Conservation (phyloP, 1,140 invertebrate genomes). For the Drosophila parabipectinata region DNA sequence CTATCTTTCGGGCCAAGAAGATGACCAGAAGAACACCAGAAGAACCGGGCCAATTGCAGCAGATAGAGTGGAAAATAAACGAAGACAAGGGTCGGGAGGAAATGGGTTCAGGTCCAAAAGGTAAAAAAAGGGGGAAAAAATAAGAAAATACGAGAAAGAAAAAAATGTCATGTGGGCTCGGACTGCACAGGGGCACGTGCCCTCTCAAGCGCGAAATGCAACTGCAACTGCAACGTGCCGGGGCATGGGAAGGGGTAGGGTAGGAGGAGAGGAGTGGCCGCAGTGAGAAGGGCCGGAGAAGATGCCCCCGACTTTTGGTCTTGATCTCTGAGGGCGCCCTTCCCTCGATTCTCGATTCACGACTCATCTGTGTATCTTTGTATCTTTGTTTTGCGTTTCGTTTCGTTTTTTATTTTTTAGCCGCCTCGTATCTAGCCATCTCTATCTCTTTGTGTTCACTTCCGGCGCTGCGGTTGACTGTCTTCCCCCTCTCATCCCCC, state of each 20-base stretch:
- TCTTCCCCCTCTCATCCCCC: slow-evolving; percentile 12
- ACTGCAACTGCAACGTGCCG: slow-evolving; percentile 39
- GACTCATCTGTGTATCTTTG: slow-evolving; percentile 14
- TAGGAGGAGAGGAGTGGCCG: not conserved
- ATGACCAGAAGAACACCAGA: not conserved
- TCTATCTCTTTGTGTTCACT: slow-evolving; percentile 51
- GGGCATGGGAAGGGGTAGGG: not conserved
- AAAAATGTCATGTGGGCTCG: slow-evolving; percentile 76
- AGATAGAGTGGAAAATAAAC: slow-evolving; percentile 6
- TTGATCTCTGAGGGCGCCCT: slow-evolving; percentile 36
- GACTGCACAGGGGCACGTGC: slow-evolving; percentile 69
- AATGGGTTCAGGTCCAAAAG: slow-evolving; percentile 28
- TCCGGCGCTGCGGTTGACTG: slow-evolving; percentile 71
- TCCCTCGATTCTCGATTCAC: not conserved
- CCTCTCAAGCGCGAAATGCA: slow-evolving; percentile 79
- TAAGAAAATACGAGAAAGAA: not conserved
- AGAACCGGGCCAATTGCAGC: slow-evolving; percentile 1
- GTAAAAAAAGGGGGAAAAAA: not conserved
- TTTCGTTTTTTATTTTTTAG: not conserved
- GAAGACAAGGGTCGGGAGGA: not conserved
- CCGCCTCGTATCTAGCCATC: slow-evolving; percentile 30
- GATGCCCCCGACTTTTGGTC: slow-evolving; percentile 45
- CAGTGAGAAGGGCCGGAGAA: not conserved
- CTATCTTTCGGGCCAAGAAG: not conserved
- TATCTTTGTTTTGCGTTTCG: slow-evolving; percentile 7